Evolutionary conservation across 2,797 vertebrate genomes (phyloP), one percentile per base, ranked within the genome.

Genomic region (Onychomys torridus): DNA sequence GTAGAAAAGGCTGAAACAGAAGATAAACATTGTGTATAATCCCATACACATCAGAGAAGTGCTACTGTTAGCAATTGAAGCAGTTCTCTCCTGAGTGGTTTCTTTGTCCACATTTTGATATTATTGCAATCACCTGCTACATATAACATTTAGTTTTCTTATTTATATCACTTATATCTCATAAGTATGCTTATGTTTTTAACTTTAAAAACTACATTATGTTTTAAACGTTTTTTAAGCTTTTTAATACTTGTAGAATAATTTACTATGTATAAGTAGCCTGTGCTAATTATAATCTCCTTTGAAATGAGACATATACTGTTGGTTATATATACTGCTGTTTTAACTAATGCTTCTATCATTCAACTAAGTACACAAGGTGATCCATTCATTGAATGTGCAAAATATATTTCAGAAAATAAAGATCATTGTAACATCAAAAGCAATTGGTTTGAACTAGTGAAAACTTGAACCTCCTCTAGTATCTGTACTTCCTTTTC

Each of bases 41-140:
- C 40, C 63, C 34, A 88, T 52, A 96, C 88, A 88, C 46, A 81
- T 89, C 25, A 95, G 21, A 78, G 4, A 34, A 84, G 19, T 52
- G 40, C 85, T 90, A 92, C 37, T 92, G 52, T 32, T 89, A 92
- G 91, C 6, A 90, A 34, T 25, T 65, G 14, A 94, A 90, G 13
- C 8, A 91, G 65, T 14, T 96, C 43, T 83, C 49, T 75, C 19
- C 49, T 75, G 27, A 69, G 61, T 89, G 71, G 69, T 87, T 89
- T 96, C 78, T 89, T 93, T 95, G 37, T 79, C 78, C 25, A 91
- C 49, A 95, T 81, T 95, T 97, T 81, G 46, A 89, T 9, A 77
- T 91, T 83, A 83, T 61, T 97, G 40, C 76, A 82, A 93, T 91
- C 9, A 67, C 67, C 37, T n/a, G 17, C 17, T 61, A 86, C 5